Percentiles rank a stretch among this genome's conserved stretches.
These are phyloP conservation scores for Syngnathoides biaculeatus DNA, from an alignment of 2,113 vertebrate genomes.

Conservation along the genomic window DNA sequence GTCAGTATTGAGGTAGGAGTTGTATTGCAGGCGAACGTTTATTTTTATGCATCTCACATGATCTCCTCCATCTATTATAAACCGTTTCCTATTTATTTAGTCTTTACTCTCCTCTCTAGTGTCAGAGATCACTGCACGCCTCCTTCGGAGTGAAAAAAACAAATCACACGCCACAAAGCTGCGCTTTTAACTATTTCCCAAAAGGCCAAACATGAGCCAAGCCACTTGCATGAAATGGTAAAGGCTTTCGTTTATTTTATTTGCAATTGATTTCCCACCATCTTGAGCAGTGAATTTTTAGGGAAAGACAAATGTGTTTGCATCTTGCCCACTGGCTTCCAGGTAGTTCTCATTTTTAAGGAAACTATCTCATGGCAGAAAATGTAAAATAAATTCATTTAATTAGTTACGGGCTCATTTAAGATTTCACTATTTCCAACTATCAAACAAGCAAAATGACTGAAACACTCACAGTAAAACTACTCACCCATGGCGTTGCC, in stretches of 20 bases:
- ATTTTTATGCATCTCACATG: constrained; percentile 15
- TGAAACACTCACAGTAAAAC: neutral
- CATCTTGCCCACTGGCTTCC: neutral
- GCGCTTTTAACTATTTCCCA: constrained; percentile 8
- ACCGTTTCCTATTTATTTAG: constrained; percentile 46
- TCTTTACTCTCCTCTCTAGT: constrained; percentile 22
- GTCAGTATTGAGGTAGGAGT: neutral
- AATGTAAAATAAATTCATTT: neutral
- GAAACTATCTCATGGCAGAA: neutral
- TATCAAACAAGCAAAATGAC: neutral
- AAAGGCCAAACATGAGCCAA: constrained; percentile 8
- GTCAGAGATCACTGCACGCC: constrained; percentile 15
- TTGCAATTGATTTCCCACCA: neutral
- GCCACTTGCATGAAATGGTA: neutral
- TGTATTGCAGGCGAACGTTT: constrained; percentile 2
- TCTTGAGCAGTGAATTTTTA: neutral
- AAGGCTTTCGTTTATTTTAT: constrained; percentile 6
- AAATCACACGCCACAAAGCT: constrained; percentile 10
- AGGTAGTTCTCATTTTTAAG: neutral
- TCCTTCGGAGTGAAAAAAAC: constrained; percentile 24
- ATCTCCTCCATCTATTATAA: constrained; percentile 29
- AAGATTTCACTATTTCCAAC: neutral
- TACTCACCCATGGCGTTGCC: neutral
- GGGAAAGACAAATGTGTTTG: neutral
- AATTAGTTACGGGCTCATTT: neutral